phyloP scores from a whole-genome alignment of 1,140 invertebrate genomes.

The Scaptomyza pallida region DNA sequence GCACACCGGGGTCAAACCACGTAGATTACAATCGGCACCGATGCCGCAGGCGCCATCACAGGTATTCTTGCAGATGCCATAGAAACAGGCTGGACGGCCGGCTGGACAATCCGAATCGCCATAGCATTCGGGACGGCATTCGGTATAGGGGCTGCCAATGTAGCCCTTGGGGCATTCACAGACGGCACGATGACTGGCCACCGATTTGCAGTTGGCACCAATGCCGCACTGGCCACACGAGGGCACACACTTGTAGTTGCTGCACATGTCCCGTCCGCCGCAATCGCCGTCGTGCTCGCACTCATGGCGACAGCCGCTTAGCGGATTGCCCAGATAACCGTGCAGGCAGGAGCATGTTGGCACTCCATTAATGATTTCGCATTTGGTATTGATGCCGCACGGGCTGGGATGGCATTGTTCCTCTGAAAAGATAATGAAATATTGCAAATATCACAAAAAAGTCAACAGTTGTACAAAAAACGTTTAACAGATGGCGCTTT shows the following conservation, averaged over 20 bases:
- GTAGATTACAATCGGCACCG: constrained; percentile 88
- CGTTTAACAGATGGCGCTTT: no score
- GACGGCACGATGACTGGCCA: constrained; percentile 90
- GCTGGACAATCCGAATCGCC: constrained; percentile 89
- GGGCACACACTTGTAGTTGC: constrained; percentile 90
- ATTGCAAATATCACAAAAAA: no score
- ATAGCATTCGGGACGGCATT: constrained; percentile 91
- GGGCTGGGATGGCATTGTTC: constrained; percentile 92
- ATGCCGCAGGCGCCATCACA: constrained; percentile 92
- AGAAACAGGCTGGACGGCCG: constrained; percentile 91
- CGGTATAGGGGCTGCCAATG: constrained; percentile 89
- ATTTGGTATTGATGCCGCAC: constrained; percentile 91
- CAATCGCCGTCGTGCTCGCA: constrained; percentile 92
- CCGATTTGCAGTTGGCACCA: constrained; percentile 90
- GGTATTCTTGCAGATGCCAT: constrained; percentile 91
- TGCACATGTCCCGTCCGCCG: constrained; percentile 88
- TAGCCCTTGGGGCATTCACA: constrained; percentile 93
- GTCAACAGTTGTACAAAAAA: no score
- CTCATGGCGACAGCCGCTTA: constrained; percentile 88
- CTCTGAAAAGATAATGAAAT: constrained; percentile 84
- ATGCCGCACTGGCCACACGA: constrained; percentile 92
- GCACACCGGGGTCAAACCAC: constrained; percentile 91
- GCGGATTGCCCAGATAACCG: constrained; percentile 89
- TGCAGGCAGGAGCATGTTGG: constrained; percentile 91
- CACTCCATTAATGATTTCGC: constrained; percentile 89